phyloP scores from a whole-genome alignment of 2,797 vertebrate genomes.

The Gila robusta region DNA sequence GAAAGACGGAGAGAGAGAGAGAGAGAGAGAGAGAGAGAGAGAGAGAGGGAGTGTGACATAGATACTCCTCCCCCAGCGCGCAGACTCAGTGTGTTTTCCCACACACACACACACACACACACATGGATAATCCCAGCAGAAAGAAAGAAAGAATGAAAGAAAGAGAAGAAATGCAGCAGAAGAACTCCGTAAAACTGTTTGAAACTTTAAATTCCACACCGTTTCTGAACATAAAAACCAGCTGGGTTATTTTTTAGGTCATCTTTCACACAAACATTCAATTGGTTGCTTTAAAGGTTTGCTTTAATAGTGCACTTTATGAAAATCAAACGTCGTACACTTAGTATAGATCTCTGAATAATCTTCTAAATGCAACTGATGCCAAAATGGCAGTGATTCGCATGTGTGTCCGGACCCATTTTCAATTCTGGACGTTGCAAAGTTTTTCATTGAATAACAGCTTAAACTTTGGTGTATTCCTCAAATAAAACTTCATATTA shows the following conservation, averaged over 20 bases:
- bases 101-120: constrained; percentile 64
- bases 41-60: constrained; percentile 77
- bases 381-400: neutral
- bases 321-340: neutral
- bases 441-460: neutral
- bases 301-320: neutral
- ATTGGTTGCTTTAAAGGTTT: neutral
- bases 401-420: neutral
- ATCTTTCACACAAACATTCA: neutral
- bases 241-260: neutral
- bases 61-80: constrained; percentile 78
- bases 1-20: constrained; percentile 67
- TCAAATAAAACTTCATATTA: neutral
- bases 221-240: neutral
- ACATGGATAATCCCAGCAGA: constrained; percentile 62
- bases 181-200: neutral
- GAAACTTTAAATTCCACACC: neutral
- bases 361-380: neutral
- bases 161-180: neutral
- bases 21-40: constrained; percentile 59
- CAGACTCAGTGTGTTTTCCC: constrained; percentile 73
- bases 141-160: constrained; percentile 49
- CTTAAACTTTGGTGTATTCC: neutral
- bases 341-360: neutral
- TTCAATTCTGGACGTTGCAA: neutral